Percentiles rank a stretch among this genome's conserved stretches.
Evolutionary conservation across 2,113 vertebrate genomes (phyloP).

Genomic region (Takifugu flavidus): DNA sequence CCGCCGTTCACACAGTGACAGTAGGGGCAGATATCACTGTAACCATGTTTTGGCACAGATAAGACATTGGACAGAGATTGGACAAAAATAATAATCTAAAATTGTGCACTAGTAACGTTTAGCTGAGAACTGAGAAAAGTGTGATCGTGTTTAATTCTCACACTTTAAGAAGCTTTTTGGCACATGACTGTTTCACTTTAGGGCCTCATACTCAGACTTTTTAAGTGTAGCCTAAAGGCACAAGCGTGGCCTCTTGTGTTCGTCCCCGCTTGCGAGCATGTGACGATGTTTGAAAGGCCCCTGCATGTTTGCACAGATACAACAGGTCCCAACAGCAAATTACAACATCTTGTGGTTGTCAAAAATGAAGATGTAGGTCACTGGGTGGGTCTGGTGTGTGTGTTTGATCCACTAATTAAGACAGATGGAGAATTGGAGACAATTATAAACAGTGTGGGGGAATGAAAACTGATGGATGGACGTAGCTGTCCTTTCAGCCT

Average conservation of each 20-base stretch:
- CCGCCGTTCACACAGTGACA: background rate
- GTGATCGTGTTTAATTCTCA: background rate
- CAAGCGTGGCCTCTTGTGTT: slow-evolving; percentile 4
- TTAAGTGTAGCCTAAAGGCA: background rate
- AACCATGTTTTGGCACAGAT: no score
- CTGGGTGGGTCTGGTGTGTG: slow-evolving; percentile 4
- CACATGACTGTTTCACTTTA: slow-evolving; percentile 4
- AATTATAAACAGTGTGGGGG: slow-evolving; percentile 5
- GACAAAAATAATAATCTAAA: background rate
- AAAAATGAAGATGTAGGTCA: slow-evolving; percentile 42
- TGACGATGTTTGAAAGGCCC: slow-evolving; percentile 14
- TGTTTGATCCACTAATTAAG: slow-evolving; percentile 35
- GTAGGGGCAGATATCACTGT: background rate
- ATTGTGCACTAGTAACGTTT: background rate
- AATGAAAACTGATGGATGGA: slow-evolving; percentile 7
- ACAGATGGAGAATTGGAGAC: slow-evolving; percentile 17
- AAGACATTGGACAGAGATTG: no score
- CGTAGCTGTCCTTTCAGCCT: slow-evolving; percentile 8
- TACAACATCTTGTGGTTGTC: slow-evolving; percentile 33
- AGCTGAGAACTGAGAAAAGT: no score
- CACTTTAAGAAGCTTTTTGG: no score
- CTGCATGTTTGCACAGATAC: slow-evolving; percentile 3
- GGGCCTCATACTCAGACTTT: background rate
- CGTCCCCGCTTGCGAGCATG: slow-evolving; percentile 11
- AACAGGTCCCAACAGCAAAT: slow-evolving; percentile 33